These are phyloP conservation scores for Trilocha varians DNA, from an alignment of 2,888 invertebrate genomes.

Conservation along the genomic window DNA sequence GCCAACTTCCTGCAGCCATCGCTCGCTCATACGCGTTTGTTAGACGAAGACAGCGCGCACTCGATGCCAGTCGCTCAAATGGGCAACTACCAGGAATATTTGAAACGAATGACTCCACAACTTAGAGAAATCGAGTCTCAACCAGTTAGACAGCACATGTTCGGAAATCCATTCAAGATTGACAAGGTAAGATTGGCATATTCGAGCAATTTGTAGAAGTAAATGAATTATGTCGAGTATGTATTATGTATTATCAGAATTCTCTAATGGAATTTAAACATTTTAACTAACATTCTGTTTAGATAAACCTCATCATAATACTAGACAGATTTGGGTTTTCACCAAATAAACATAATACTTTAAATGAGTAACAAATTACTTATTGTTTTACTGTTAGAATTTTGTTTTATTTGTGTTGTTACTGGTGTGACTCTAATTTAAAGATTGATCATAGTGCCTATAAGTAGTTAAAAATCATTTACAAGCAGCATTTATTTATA, in stretches of 20 bases:
- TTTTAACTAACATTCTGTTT: too few relatives aligned
- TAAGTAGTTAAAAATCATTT: not conserved
- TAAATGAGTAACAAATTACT: too few relatives aligned
- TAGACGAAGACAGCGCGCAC: slow-evolving; percentile 94
- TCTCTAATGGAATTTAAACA: too few relatives aligned
- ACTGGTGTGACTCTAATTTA: not conserved
- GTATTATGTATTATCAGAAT: too few relatives aligned
- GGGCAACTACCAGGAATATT: slow-evolving; percentile 99
- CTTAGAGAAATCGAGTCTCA: slow-evolving; percentile 95
- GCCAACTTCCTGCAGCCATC: slow-evolving; percentile 92
- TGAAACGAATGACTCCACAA: slow-evolving; percentile 94
- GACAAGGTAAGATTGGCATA: slow-evolving; percentile 81
- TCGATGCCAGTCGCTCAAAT: slow-evolving; percentile 97
- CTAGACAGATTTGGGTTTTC: too few relatives aligned
- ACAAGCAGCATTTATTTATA: not conserved
- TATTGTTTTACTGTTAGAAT: too few relatives aligned
- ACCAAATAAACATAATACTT: too few relatives aligned
- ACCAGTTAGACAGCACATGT: slow-evolving; percentile 97
- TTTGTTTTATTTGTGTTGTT: too few relatives aligned
- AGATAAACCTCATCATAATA: too few relatives aligned
- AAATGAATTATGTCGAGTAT: not conserved
- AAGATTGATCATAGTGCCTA: not conserved
- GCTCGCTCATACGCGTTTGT: slow-evolving; percentile 79
- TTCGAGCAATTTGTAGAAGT: too few relatives aligned
- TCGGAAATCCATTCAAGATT: slow-evolving; percentile 99